A percentile compares a stretch with the other conserved stretches of the same genome.
Conservation (phyloP, 2,888 invertebrate genomes). For the Euclidia mi region DNA sequence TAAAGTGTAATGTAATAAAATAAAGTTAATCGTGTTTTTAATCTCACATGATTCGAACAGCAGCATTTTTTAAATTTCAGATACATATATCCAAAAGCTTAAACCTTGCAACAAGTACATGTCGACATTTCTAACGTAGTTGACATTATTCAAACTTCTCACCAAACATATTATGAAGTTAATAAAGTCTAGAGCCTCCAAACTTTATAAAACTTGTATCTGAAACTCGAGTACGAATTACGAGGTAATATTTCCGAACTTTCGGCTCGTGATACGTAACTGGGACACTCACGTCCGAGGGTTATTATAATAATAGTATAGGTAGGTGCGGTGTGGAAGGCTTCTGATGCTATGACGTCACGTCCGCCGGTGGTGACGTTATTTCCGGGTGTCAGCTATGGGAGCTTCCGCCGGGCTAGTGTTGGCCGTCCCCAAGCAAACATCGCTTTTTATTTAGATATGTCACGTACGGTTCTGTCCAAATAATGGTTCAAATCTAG, state of each 20-base stretch:
- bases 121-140: no score
- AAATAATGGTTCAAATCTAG: slow-evolving; percentile 10
- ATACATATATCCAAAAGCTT: no score
- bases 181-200: no score
- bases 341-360: slow-evolving; percentile 51
- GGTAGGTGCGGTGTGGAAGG: slow-evolving; percentile 27
- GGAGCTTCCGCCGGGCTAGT: slow-evolving; percentile 60
- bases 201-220: no score
- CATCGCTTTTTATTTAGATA: slow-evolving; percentile 45
- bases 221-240: no score
- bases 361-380: slow-evolving; percentile 67
- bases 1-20: no score
- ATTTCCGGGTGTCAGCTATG: slow-evolving; percentile 76
- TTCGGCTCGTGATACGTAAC: not conserved
- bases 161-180: no score
- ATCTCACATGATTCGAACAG: no score
- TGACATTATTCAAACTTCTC: no score
- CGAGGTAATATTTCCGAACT: not conserved
- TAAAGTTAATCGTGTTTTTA: no score
- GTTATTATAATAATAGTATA: slow-evolving; percentile 58
- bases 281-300: slow-evolving; percentile 3
- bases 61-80: no score
- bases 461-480: slow-evolving; percentile 13
- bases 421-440: slow-evolving; percentile 40
- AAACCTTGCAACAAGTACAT: no score